Conservation (phyloP, 2,113 vertebrate genomes). For the Channa maculata region DNA sequence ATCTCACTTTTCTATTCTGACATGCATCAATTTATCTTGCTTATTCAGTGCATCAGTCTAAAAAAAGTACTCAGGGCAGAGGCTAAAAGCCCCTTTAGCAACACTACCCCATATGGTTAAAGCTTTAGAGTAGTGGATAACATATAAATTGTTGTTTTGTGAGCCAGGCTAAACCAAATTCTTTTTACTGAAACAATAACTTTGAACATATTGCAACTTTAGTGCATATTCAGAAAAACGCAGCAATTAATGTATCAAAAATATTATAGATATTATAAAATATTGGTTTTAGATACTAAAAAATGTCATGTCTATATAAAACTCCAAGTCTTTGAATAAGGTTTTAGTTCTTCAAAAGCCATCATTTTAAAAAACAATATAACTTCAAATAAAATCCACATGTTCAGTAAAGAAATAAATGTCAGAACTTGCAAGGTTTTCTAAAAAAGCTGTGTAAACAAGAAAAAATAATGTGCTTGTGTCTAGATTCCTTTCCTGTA, state of each 20-base stretch:
- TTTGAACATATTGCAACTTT: background rate
- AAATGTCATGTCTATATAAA: background rate
- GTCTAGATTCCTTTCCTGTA: conserved; percentile 5
- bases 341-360: background rate
- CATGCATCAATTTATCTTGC: background rate
- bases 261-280: background rate
- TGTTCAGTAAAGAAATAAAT: too few species aligned
- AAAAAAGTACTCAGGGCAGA: background rate
- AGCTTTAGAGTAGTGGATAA: background rate
- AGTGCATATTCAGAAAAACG: too few species aligned
- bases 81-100: background rate
- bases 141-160: background rate
- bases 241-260: background rate
- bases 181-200: background rate
- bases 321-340: background rate
- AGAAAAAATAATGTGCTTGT: background rate
- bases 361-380: too few species aligned
- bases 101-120: background rate
- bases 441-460: background rate
- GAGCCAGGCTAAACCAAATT: background rate
- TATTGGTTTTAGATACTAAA: background rate
- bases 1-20: background rate
- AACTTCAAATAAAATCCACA: background rate
- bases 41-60: background rate
- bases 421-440: too few species aligned